Conservation (phyloP, 2,888 invertebrate species). For the Ametastegia equiseti region DNA sequence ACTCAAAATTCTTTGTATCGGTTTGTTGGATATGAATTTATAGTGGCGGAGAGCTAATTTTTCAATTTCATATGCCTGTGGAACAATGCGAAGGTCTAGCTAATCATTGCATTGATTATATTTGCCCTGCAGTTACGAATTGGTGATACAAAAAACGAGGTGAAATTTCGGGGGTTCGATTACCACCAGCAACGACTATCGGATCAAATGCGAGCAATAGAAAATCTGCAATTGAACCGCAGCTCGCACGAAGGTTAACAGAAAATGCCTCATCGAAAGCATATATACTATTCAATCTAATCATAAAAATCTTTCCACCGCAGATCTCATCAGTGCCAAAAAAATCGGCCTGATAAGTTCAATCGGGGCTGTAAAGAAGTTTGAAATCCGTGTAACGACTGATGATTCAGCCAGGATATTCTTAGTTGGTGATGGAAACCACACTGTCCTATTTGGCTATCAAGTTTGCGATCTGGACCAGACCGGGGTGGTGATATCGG, state of each 20-base stretch:
- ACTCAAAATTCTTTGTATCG: too few relatives aligned
- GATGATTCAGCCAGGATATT: conserved; percentile 56
- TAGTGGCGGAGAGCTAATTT: too few relatives aligned
- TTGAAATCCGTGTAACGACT: conserved; percentile 57
- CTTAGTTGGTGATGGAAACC: conserved; percentile 57
- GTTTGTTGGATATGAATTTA: too few relatives aligned
- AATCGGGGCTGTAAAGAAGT: conserved; percentile 57
- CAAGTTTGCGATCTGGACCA: conserved; percentile 62
- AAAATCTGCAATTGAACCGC: conserved; percentile 63
- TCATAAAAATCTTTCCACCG: neutral
- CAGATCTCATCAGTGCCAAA: conserved; percentile 60
- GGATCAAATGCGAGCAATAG: conserved; percentile 54
- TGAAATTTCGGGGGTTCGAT: conserved; percentile 26
- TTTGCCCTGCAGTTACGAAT: conserved; percentile 56
- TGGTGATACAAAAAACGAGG: conserved; percentile 49
- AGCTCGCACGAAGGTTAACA: conserved; percentile 62
- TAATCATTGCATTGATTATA: neutral
- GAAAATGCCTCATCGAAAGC: neutral
- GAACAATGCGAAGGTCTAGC: too few relatives aligned
- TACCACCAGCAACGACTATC: conserved; percentile 60
- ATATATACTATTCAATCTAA: conserved; percentile 38
- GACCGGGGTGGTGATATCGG: conserved; percentile 54
- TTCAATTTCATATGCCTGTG: too few relatives aligned
- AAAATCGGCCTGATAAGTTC: conserved; percentile 68
- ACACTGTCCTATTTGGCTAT: conserved; percentile 65